Base-by-base conservation (phyloP, 2,888 invertebrate genomes). In the Hypena proboscidalis region DNA sequence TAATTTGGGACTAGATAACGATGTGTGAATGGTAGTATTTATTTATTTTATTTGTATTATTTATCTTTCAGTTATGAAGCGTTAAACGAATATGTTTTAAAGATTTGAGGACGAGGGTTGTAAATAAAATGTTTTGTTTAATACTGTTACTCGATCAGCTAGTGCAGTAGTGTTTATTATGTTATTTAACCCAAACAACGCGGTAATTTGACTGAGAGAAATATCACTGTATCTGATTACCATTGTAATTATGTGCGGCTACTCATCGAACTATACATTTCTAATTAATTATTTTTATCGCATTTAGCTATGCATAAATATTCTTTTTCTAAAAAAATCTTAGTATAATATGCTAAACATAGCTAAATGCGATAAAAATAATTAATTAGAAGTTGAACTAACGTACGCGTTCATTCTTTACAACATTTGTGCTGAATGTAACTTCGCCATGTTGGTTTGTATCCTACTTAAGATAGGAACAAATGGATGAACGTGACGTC, bases 11-110 rank as follows among this genome's bases (percentile, higher is more conserved):
- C n/a, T n/a, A n/a, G n/a, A n/a, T n/a, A n/a, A n/a, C n/a, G n/a
- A n/a, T n/a, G n/a, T n/a, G n/a, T n/a, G n/a, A 17, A 10, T 10
- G 27, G 33, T 32, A 44, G 27, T 34, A 30, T 51, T 25, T 27
- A 17, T 3, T 8, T 11, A 20, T n/a, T 9, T 25, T 15, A 15
- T 42, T 26, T 20, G n/a, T 20, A 26, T 35, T 7, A 13, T 19
- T 30, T 34, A 29, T 25, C 14, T 22, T 25, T 41, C 23, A n/a
- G n/a, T n/a, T 30, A 20, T 25, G 22, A 13, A n/a, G 5, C 3
- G 3, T 14, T 19, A 10, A 20, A 36, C 10, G 1, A 26, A 23
- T 14, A 21, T 23, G 17, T 25, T 5, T 19, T 31, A 8, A 11
- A 11, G 5, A 10, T 10, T 4, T 3, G 3, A 2, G 23, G 6